Evolutionary conservation across 2,888 invertebrate species (phyloP).

Genomic region (Melanargia galathea): DNA sequence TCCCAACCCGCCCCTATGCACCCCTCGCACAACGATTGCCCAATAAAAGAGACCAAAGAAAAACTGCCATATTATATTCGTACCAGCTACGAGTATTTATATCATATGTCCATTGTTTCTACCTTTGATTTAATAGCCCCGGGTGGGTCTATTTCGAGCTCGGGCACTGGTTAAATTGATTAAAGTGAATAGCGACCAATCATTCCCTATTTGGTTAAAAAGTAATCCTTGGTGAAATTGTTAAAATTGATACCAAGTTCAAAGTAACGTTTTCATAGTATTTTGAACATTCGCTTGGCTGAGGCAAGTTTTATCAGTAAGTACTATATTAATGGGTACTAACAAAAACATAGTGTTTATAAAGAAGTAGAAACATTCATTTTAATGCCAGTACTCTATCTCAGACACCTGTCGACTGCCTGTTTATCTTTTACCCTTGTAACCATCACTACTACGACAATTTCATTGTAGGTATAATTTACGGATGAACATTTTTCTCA

Average conservation of each 20-base stretch:
- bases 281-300: too few relatives aligned
- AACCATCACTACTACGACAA: not conserved
- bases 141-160: conserved; percentile 58
- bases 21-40: conserved; percentile 73
- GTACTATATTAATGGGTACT: too few relatives aligned
- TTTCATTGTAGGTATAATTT: too few relatives aligned
- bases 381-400: too few relatives aligned
- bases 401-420: not conserved
- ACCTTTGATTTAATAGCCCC: conserved; percentile 69
- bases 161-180: conserved; percentile 62
- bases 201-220: conserved; percentile 43
- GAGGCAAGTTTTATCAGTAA: too few relatives aligned
- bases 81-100: conserved; percentile 77
- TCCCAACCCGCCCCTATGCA: conserved; percentile 71
- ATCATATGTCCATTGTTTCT: conserved; percentile 77
- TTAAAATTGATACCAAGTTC: too few relatives aligned
- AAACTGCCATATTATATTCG: conserved; percentile 70
- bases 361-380: too few relatives aligned
- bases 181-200: conserved; percentile 53
- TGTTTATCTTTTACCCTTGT: conserved; percentile 2
- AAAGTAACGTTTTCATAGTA: too few relatives aligned
- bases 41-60: conserved; percentile 76
- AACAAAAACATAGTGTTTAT: too few relatives aligned
- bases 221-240: too few relatives aligned
- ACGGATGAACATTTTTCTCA: too few relatives aligned